Evolutionary conservation across 2,888 invertebrate genomes (phyloP), one percentile per base, ranked within the genome.

Genomic region (Zygogramma bicolorata): DNA sequence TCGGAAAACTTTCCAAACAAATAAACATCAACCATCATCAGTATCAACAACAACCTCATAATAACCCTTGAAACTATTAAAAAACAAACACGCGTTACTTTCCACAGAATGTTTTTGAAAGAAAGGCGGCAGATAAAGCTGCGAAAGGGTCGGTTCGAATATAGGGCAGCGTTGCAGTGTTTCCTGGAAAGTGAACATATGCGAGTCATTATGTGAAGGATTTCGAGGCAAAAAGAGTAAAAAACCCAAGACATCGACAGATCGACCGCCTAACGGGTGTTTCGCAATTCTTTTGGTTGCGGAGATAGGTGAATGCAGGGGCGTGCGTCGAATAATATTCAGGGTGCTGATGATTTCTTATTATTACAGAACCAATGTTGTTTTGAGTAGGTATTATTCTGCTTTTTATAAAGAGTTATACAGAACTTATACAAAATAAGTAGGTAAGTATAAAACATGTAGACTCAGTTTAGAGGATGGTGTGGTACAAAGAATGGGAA

Each of bases 161-260:
- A 79, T 82, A 81, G 83, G 81, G 77, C 83, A 83, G 74, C 75
- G 66, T 82, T 81, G 82, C 82, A 80, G 81, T 80, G 82, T 83
- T 84, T 84, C 83, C 83, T 80, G 81, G 82, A 84, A 82, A 83
- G 77, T 67, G 78, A 81, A 81, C 84, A 84, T 84, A 83, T 84
- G 84, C 78, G 80, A 79, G 81, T 83, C 84, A 82, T 84, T 84
- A 84, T 82, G 77, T 81, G 70, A 77, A 79, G 81, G 80, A 81
- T 79, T 77, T 73, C 75, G 76, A 77, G 72, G 65, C 65, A 78
- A 72, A 77, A 74, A 71, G 75, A 70, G 68, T 74, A 77, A 80
- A 77, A 81, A 78, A 75, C 67, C 74, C 74, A 73, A 70, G 79
- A 75, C 77, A 76, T 78, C 77, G 79, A 75, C 75, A 77, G 74